Evolutionary conservation across 2,888 invertebrate species (phyloP), one percentile per base, ranked within the genome.

Genomic region (Tipula unca): DNA sequence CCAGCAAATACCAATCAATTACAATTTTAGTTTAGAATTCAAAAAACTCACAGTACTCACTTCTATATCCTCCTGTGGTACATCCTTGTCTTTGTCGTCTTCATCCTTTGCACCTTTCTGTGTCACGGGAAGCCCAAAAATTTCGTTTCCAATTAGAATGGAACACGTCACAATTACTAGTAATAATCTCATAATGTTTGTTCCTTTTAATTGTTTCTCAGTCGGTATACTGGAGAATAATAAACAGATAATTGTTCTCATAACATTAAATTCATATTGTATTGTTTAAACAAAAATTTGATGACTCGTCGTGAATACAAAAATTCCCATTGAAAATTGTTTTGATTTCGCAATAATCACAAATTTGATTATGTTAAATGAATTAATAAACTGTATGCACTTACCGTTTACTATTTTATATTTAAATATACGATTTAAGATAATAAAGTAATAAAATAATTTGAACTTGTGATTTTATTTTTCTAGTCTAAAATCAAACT

Each of bases 61-160:
- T 32, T 85, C 48, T 32, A 42, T 29, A 25, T 54, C 48, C 29
- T 48, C 48, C 0, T 32, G 84, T 4, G 84, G 32, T 5, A 42
- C 42, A n/a, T 85, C 54, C 8, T 85, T 54, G 8, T 85, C 29
- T 3, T 42, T 20, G 14, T 29, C 29, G 13, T 42, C 29, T 10
- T 48, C 54, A 17, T 85, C 85, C 14, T 85, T 85, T 1, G 8
- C 54, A 5, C 17, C 54, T 29, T 85, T 85, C 14, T 85, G 48
- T 54, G 85, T 85, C n/a, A 85, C 85, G 17, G 85, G 85, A 54
- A 85, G 54, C n/a, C 85, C 20, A 29, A 32, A 29, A 14, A 39
- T 39, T 39, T 39, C 29, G 10, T 13, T 69, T 14, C 17, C 32
- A 54, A 85, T 85, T 54, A 85, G 48, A 54, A 48, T 29, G 25